Percentiles rank a stretch among this genome's conserved stretches.
phyloP scores from a whole-genome alignment of 2,113 vertebrate species.

The Triplophysa siluroides region DNA sequence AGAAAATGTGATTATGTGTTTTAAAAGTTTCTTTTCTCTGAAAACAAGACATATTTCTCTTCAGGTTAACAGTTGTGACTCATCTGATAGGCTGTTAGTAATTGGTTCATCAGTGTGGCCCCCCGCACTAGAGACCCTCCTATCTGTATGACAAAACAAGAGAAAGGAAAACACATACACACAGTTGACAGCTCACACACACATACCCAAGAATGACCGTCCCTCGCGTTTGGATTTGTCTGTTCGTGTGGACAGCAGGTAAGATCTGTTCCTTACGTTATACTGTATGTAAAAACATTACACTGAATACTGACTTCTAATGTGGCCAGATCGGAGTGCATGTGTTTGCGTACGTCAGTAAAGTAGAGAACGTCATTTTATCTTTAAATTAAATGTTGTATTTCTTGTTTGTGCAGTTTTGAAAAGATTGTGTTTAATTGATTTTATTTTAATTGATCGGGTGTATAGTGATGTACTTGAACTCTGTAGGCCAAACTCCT shows the following conservation, averaged over 20 bases:
- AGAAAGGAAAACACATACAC: constrained; percentile 54
- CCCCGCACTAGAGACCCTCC: constrained; percentile 65
- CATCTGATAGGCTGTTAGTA: constrained; percentile 61
- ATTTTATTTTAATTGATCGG: neutral
- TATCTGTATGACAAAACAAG: constrained; percentile 61
- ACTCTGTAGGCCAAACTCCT: neutral
- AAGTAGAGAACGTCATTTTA: neutral
- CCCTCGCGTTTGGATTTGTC: constrained; percentile 51
- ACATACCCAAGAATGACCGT: constrained; percentile 55
- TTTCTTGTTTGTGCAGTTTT: neutral
- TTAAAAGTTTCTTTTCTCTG: neutral
- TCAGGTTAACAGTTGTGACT: constrained; percentile 25
- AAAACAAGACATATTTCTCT: constrained; percentile 9
- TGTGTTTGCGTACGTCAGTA: neutral
- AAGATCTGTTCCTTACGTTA: constrained; percentile 25
- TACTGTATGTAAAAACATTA: neutral
- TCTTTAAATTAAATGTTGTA: neutral
- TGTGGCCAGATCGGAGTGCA: neutral
- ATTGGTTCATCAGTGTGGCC: constrained; percentile 54
- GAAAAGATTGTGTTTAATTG: neutral
- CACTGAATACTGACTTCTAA: neutral
- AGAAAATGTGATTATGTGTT: too few relatives aligned
- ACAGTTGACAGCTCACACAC: neutral
- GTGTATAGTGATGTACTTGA: neutral
- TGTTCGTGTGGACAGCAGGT: constrained; percentile 60